Conservation (phyloP, 2,797 vertebrate genomes). For the Sebastes ruberrimus region DNA sequence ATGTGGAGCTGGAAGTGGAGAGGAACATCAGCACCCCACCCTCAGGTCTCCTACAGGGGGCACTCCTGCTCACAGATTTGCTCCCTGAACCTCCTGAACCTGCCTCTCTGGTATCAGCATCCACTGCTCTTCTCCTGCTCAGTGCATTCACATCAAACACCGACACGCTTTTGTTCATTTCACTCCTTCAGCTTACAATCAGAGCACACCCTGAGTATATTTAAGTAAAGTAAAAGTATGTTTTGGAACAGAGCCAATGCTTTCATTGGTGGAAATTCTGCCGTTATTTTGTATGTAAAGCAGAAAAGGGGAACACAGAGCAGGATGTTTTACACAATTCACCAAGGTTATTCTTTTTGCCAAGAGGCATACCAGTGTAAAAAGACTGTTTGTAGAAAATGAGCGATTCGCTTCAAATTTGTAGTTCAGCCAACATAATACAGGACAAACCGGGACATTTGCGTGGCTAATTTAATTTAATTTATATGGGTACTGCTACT, state of each 20-base stretch:
- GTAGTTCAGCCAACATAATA: not conserved
- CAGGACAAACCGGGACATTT: not conserved
- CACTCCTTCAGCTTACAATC: not conserved
- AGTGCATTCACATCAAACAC: not conserved
- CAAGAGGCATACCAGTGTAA: not conserved
- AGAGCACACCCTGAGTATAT: not conserved
- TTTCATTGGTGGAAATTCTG: not conserved
- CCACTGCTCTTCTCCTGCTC: not conserved
- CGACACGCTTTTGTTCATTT: not conserved
- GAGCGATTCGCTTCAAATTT: not conserved
- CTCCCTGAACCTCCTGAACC: not conserved
- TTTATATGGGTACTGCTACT: not conserved
- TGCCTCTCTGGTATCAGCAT: not conserved
- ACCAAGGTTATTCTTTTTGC: not conserved
- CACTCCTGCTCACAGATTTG: conserved; percentile 13
- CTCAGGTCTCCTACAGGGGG: conserved; percentile 30
- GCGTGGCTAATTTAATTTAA: not conserved
- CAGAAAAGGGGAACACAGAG: not conserved
- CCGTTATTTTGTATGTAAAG: not conserved
- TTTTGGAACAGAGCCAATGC: no score
- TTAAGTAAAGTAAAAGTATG: not conserved
- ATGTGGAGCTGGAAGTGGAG: not conserved
- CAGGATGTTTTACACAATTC: not conserved
- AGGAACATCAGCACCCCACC: not conserved
- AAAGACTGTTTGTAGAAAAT: not conserved